Evolutionary conservation across 2,113 vertebrate genomes (phyloP), one percentile per base, ranked within the genome.

Genomic region (Lagenorhynchus albirostris): DNA sequence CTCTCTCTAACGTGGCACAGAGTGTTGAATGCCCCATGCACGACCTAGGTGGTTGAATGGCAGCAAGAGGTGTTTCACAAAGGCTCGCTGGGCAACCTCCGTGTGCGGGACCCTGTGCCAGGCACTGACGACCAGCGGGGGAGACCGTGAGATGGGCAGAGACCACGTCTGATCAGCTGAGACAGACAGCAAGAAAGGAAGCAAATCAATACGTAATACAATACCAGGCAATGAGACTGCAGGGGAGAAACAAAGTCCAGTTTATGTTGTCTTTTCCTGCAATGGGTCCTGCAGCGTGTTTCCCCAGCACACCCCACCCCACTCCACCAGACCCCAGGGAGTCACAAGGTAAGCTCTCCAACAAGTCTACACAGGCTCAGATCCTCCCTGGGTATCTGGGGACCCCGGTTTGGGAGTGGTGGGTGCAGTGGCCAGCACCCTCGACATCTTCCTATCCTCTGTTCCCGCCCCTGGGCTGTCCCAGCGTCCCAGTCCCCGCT

Each of bases 41-140:
- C 2, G 20, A 8, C 26, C 8, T 6, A 12, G 47, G 18, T 17
- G 25, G 47, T 76, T 33, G 26, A 31, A 17, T 7, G 9, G 47
- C 62, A 65, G 18, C 62, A 36, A 26, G 12, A 26, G 6, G 23
- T 0, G 7, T 14, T 70, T 73, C 65, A 21, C 33, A 53, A 53
- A 6, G 17, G 23, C 33, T 44, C 12, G n/a, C 23, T 26, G 55
- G 36, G 36, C 8, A 5, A 1, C 36, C 26, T 5, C 18, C 1
- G 6, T 26, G 70, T n/a, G 68, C 8, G 1, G 6, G 65, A 44
- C 13, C 38, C 33, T 31, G 11, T 44, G 70, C 73, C 15, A 6
- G 55, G 44, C 18, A 8, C 47, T 0, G n/a, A 55, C 0, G 5
- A 5, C 12, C 36, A 25, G 23, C 9, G 26, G 25, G 31, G 67